These are phyloP conservation scores for Anhinga anhinga DNA, from an alignment of 2,113 vertebrate species.

Conservation along the genomic window DNA sequence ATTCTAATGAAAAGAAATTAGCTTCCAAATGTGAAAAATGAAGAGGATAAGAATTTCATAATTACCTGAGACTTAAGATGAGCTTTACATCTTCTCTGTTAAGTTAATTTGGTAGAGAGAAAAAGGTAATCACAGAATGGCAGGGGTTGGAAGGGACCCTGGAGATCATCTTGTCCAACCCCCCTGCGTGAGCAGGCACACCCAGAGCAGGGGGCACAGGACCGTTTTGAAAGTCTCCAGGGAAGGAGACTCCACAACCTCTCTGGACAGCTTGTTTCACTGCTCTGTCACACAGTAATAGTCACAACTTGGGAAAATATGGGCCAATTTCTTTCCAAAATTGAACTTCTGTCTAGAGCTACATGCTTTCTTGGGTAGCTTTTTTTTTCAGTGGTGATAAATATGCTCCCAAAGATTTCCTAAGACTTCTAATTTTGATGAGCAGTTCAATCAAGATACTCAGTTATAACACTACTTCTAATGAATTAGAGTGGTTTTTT, in stretches of 20 bases:
- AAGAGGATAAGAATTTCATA: background rate
- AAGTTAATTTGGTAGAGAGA: background rate
- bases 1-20: background rate
- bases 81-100: background rate
- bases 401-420: background rate
- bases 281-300: background rate
- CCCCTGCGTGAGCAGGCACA: too few relatives aligned
- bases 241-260: too few relatives aligned
- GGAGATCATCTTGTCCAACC: too few relatives aligned
- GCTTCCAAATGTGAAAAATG: background rate
- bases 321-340: background rate
- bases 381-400: background rate
- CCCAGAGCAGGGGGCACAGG: too few relatives aligned
- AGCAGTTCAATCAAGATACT: background rate
- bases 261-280: too few relatives aligned
- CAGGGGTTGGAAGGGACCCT: too few relatives aligned
- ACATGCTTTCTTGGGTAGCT: rapidly evolving
- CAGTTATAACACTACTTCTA: background rate
- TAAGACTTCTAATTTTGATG: background rate
- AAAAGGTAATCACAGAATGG: background rate
- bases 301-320: background rate
- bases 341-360: background rate
- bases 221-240: too few relatives aligned
- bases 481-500: background rate
- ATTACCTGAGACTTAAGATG: background rate